A percentile compares a stretch with the other conserved stretches of the same genome.
Evolutionary conservation across 2,113 vertebrate species (phyloP).

Genomic region (Dipodomys merriami): DNA sequence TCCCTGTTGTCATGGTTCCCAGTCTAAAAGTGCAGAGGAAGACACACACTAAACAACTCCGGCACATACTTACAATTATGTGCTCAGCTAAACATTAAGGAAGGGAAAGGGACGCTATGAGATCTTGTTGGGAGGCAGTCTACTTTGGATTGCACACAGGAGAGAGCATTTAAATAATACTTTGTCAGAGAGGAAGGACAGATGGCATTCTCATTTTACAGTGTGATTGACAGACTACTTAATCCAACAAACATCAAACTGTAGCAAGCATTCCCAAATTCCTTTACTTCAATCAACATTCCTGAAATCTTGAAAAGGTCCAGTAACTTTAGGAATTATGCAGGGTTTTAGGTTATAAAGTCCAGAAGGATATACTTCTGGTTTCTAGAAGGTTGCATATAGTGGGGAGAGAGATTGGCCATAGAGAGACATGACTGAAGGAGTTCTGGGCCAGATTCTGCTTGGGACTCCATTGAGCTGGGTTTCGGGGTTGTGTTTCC

Average conservation of each 20-base stretch:
- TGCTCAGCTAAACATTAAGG: background rate
- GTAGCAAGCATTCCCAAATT: constrained; percentile 8
- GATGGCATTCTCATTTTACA: constrained; percentile 43
- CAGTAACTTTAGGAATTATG: background rate
- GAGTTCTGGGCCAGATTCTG: background rate
- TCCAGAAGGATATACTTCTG: background rate
- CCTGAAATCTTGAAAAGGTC: constrained; percentile 36
- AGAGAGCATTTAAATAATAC: background rate
- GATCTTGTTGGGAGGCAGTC: background rate
- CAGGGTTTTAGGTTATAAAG: constrained; percentile 15
- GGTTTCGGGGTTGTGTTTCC: background rate
- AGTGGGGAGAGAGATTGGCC: background rate
- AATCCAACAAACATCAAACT: constrained; percentile 12
- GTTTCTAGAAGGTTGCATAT: background rate
- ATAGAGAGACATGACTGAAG: background rate
- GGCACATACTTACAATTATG: background rate
- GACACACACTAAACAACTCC: background rate
- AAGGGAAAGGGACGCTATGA: background rate
- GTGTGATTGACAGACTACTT: background rate
- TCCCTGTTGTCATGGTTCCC: background rate
- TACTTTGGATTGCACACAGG: background rate
- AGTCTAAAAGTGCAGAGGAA: background rate
- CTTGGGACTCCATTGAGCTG: background rate
- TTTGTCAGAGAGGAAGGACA: constrained; percentile 14
- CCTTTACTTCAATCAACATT: constrained; percentile 16